Base-by-base conservation (phyloP, 2,113 vertebrate species). In the Pteronura brasiliensis region DNA sequence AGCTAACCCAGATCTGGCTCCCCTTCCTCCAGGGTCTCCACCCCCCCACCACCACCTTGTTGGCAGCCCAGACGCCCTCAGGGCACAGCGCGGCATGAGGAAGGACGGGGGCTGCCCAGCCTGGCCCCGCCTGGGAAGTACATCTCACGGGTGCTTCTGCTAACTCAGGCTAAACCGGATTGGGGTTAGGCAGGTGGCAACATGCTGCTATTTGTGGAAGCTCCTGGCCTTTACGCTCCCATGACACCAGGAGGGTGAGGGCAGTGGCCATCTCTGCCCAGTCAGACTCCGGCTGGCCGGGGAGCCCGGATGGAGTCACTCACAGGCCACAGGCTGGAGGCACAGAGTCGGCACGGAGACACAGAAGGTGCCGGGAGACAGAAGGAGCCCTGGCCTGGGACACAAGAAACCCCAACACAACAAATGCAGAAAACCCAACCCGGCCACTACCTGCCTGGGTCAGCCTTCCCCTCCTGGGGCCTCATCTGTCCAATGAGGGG, bases 81-180 rank as follows among this genome's bases (percentile, higher is more conserved):
- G 87, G 90, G 83, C n/a, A 17, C 87, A 14, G 1, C 14, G 81
- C 31, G 93, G 88, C 95, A 90, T 76, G 95, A 96, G 90, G 96
- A 96, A 95, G 95, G 76, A 49, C 25, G 0, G 72, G 42, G 61
- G 63, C 72, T 67, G 69, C 94, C 88, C 34, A 44, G 52, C 76
- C n/a, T 31, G 0, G 61, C 92, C 90, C 93, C 9, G 0, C 92
- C 92, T 63, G 87, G 80, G 87, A 81, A 95, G 95, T n/a, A 4
- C 72, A 25, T 44, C 82, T 92, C 96, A 55, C 42, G 4, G 88
- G 55, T 34, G 67, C 82, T 36, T 93, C 90, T 97, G 97, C 94
- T 55, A 98, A 94, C 88, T 96, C 97, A 97, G 97, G 97, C 98
- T 74, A 97, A 97, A 97, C 96, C 79, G 57, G 97, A 94, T 84